Percentiles rank a stretch among this genome's conserved stretches.
These are phyloP conservation scores for Harpegnathos saltator DNA, from an alignment of 1,140 invertebrate genomes.

Conservation along the genomic window DNA sequence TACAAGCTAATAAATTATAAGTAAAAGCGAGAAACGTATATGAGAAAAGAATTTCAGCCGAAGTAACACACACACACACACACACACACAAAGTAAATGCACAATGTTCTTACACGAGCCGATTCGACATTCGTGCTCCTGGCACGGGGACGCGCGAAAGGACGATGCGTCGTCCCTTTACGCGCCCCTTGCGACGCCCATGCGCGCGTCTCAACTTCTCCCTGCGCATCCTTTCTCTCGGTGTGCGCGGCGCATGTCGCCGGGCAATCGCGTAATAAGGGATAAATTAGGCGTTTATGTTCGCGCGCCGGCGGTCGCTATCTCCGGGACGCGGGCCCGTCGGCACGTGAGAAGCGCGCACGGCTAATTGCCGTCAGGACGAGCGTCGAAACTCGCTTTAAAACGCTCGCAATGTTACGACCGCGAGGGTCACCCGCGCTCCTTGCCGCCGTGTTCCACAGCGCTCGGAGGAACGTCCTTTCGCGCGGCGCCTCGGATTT, in stretches of 20 bases:
- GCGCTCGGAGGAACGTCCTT: background rate
- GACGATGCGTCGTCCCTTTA: background rate
- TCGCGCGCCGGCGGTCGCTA: conserved; percentile 13
- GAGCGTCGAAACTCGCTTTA: background rate
- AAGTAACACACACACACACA: too few species aligned
- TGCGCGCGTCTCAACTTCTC: too few species aligned
- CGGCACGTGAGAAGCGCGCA: conserved; percentile 31
- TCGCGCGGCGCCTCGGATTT: background rate
- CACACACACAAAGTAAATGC: too few species aligned
- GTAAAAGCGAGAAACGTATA: too few species aligned
- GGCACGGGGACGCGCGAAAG: background rate
- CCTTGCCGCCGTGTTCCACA: background rate
- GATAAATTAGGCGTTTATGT: conserved; percentile 48
- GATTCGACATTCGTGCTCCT: background rate
- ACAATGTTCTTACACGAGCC: too few species aligned
- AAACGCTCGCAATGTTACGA: conserved; percentile 5
- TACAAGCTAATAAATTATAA: too few species aligned
- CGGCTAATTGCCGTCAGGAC: background rate
- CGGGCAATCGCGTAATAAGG: conserved; percentile 48
- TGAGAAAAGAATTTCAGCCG: too few species aligned
- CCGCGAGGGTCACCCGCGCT: too few species aligned
- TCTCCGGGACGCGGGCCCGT: conserved; percentile 24
- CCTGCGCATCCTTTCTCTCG: conserved; percentile 18
- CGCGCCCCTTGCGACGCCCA: background rate
- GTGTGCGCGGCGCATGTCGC: conserved; percentile 7